phyloP scores from a whole-genome alignment of 2,888 invertebrate species.

The Polietes domitor region DNA sequence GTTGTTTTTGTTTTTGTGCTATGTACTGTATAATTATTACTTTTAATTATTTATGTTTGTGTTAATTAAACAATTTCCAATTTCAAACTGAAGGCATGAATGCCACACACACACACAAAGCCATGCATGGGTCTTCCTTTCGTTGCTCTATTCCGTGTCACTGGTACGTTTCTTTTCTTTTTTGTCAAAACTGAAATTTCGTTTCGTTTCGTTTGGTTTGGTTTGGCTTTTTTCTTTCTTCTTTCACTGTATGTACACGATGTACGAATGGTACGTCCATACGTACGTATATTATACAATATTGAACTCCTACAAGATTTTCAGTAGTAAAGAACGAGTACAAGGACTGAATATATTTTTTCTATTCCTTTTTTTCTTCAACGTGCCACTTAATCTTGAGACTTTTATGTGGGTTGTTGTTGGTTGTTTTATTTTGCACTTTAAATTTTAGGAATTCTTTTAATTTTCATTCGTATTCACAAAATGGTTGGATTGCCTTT shows the following conservation, averaged over 20 bases:
- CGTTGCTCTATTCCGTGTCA: slow-evolving; percentile 14
- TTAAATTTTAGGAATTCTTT: slow-evolving; percentile 17
- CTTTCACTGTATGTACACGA: slow-evolving; percentile 37
- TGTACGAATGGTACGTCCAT: slow-evolving; percentile 8
- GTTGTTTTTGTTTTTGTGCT: slow-evolving; percentile 5
- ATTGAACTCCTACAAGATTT: slow-evolving; percentile 72
- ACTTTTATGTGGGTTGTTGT: not conserved
- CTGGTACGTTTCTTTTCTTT: slow-evolving; percentile 22
- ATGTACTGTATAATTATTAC: not conserved
- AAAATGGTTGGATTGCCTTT: slow-evolving; percentile 26
- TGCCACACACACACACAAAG: not conserved
- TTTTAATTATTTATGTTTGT: not conserved
- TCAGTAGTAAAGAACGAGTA: slow-evolving; percentile 69
- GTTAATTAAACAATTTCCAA: not conserved
- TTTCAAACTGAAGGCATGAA: not conserved
- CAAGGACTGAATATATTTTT: slow-evolving; percentile 70
- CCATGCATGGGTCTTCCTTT: not conserved
- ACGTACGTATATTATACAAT: slow-evolving; percentile 68
- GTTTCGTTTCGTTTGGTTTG: slow-evolving; percentile 50
- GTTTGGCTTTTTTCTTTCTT: slow-evolving; percentile 19
- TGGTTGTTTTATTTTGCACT: slow-evolving; percentile 8
- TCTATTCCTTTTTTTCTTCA: slow-evolving; percentile 3
- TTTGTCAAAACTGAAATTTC: slow-evolving; percentile 44
- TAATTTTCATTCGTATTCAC: slow-evolving; percentile 43
- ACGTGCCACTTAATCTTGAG: slow-evolving; percentile 47